Evolutionary conservation across 2,113 vertebrate species (phyloP).

Genomic region (Ageneiosus marmoratus): DNA sequence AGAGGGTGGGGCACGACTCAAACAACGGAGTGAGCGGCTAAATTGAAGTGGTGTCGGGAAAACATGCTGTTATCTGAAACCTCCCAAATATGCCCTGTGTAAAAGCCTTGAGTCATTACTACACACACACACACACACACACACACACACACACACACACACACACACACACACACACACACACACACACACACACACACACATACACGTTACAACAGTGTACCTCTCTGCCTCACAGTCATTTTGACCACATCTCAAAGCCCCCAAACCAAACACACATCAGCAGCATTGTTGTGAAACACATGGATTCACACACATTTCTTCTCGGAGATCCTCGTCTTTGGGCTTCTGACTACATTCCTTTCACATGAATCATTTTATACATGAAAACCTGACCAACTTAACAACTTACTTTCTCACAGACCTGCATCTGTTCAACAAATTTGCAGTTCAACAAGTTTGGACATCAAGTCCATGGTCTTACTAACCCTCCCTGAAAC

Average conservation of each 20-base stretch:
- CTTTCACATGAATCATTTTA: background rate
- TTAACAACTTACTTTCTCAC: background rate
- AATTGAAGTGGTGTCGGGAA: constrained; percentile 15
- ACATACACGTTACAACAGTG: background rate
- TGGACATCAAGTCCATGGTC: background rate
- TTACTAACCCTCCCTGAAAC: background rate
- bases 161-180: background rate
- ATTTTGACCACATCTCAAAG: constrained; percentile 15
- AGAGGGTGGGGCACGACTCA: background rate
- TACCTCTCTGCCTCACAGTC: background rate
- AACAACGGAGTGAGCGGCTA: background rate
- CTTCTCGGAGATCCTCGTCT: background rate
- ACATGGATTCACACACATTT: background rate
- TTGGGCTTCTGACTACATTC: constrained; percentile 4
- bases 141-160: background rate
- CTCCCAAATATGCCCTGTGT: background rate
- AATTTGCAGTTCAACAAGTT: background rate
- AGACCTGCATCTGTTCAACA: constrained; percentile 24
- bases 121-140: background rate
- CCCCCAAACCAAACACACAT: background rate
- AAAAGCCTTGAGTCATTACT: constrained; percentile 15
- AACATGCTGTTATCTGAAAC: constrained; percentile 40
- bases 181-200: background rate
- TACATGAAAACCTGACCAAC: background rate
- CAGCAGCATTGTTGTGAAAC: background rate